Base-by-base conservation (phyloP, 1,140 invertebrate species). In the Diorhabda carinulata region DNA sequence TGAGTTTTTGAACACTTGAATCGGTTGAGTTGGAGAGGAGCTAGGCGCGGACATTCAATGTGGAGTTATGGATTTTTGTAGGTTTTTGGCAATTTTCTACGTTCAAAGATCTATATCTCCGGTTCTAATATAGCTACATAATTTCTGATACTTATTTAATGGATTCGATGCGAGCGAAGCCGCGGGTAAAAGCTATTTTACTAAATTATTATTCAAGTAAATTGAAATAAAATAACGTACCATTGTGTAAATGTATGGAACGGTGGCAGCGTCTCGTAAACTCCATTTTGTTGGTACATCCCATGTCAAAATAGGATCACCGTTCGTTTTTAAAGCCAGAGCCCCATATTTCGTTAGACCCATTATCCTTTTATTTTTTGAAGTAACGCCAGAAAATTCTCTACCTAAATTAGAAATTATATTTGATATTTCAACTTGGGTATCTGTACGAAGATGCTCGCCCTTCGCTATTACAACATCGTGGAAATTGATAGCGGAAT, bases 161-260 rank as follows among this genome's bases (percentile, higher is more conserved):
- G 25, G 25, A 25, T 1, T 25, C 25, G 25, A 25, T 25, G 25
- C 25, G 25, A 25, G 1, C 25, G 25, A 25, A 25, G 25, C 25
- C 25, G 25, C 25, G 25, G 25, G 25, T 25, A 25, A 25, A 25
- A 25, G 25, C 0, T 25, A 25, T 0, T 25, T 25, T 25, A 25
- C 25, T 25, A 25, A 25, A 25, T 25, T 25, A 25, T 25, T 25
- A 25, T 25, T 25, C 25, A 25, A 25, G 25, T 25, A 25, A 25
- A 25, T 25, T 25, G 25, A 25, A 25, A 25, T 25, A 25, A 25
- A 62, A 42, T 43, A 3, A 71, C 65, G 71, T 66, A 72, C 79
- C 0, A 93, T 96, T 62, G 86, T 86, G 77, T 96, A 97, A 6
- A 91, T 91, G 2, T 90, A 89, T 3, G 95, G 95, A 0, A 97